These are phyloP conservation scores for Fistularia tabacaria DNA, from an alignment of 2,797 vertebrate genomes.

Conservation along the genomic window DNA sequence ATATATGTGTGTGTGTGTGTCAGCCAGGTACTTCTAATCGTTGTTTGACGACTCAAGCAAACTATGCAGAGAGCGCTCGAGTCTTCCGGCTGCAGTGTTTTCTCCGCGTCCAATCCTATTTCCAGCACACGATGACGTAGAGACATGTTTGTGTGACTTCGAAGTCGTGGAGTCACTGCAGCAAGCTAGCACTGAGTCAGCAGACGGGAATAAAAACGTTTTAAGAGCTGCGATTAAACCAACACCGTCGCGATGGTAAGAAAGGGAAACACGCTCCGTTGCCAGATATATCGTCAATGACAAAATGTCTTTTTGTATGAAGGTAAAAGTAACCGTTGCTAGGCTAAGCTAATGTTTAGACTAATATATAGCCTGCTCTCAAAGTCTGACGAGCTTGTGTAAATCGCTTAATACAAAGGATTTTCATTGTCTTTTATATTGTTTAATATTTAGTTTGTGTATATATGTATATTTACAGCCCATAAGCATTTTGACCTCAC, in stretches of 20 bases:
- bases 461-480: no score
- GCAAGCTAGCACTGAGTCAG: constrained; percentile 3
- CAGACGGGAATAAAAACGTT: not conserved
- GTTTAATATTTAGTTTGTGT: no score
- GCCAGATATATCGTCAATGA: no score
- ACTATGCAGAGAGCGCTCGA: constrained; percentile 18
- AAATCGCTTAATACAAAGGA: no score
- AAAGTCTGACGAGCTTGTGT: no score
- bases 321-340: not conserved
- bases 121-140: not conserved
- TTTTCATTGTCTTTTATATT: no score
- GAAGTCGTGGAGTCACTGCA: constrained; percentile 78
- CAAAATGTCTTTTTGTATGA: no score
- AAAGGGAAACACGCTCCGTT: not conserved
- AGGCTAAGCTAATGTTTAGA: no score
- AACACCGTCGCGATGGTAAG: constrained; percentile 66
- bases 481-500: no score
- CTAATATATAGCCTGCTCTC: no score
- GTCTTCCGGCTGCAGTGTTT: constrained; percentile 34
- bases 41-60: constrained; percentile 56
- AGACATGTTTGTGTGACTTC: constrained; percentile 32
- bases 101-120: constrained; percentile 38
- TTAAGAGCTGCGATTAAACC: not conserved
- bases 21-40: no score
- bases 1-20: no score